Base-by-base conservation (phyloP, 2,797 vertebrate species). In the Florisuga fusca region DNA sequence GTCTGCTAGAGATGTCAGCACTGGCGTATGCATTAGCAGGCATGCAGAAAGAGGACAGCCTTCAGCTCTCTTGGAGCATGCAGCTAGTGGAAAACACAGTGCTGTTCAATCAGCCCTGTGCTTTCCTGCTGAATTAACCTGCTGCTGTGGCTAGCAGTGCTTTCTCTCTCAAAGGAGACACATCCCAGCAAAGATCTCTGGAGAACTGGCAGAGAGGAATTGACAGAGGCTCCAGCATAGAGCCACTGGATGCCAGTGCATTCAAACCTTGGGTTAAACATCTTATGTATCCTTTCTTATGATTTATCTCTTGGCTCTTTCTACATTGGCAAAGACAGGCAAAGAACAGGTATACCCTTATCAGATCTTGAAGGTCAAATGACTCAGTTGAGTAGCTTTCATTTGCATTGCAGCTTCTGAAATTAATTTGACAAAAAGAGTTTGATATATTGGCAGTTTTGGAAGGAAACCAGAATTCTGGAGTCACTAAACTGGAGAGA, bases 241-340 rank as follows among this genome's bases (percentile, higher is more conserved):
- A 91, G 72, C 38, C 77, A 41, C 43, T 76, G 75, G 34, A 55
- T 93, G 48, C 33, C 72, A 84, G 31, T 3, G 21, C 10, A 1
- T 63, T 46, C 80, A 81, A 67, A 76, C 79, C n/a, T 19, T 57
- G 66, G 41, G 20, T 72, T 93, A 94, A 95, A 89, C 21, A 90
- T 22, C 22, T 83, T 87, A 45, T 84, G n/a, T 91, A 74, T 80
- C 50, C 34, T 80, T 93, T 8, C 31, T 71, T 48, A 16, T 25
- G 29, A 38, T 17, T 83, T 62, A 33, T 68, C 29, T 84, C 64
- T 83, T 66, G 23, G 31, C 31, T 84, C 27, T 64, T 75, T 87
- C 53, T 85, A 43, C 11, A 16, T 5, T 33, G 57, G 54, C 48
- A 85, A 64, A 71, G 57, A 75, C 15, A 38, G 74, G 41, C 41